Base-by-base conservation (phyloP, 2,888 invertebrate species). In the Baccha elongata region DNA sequence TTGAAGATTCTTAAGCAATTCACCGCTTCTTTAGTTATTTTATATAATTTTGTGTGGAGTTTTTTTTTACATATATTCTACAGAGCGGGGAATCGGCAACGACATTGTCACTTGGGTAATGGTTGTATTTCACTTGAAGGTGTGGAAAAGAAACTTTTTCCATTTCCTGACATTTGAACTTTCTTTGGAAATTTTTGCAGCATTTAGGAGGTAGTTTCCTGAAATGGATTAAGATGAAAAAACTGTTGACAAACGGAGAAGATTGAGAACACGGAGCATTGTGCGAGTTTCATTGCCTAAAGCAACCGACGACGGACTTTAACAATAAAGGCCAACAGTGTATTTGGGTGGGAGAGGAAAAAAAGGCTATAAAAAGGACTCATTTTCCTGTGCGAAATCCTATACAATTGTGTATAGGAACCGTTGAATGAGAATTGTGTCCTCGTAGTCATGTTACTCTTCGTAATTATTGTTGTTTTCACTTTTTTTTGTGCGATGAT, bases 101-200 rank as follows among this genome's bases (percentile, higher is more conserved):
- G 26, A 6, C 26, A 26, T 4, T 26, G 26, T 3, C 26, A 6
- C 13, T 21, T 13, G 15, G n/a, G 10, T 19, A 29, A 17, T 6
- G 15, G 29, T 6, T 6, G 35, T 53, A 5, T 60, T 42, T 17
- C 19, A 11, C 50, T 17, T 40, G 26, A 19, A 40, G 26, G 40
- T 35, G 3, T 53, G 13, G 15, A 53, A 1, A 8, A 53, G 29
- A 53, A 53, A 53, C 48, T 65, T 40, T 48, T 62, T 53, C 46
- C 50, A 65, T 72, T 72, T 78, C 72, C 72, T 65, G 76, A 55
- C 50, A 46, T 72, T 71, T 58, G 37, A 65, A 78, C 65, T 72
- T 72, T 71, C 17, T 17, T 15, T 26, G 4, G 32, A 46, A 32
- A 46, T 29, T 17, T 32, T 37, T 50, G 15, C 26, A 42, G 32